phyloP scores from a whole-genome alignment of 2,888 invertebrate species.

The Sarcophaga caerulescens region DNA sequence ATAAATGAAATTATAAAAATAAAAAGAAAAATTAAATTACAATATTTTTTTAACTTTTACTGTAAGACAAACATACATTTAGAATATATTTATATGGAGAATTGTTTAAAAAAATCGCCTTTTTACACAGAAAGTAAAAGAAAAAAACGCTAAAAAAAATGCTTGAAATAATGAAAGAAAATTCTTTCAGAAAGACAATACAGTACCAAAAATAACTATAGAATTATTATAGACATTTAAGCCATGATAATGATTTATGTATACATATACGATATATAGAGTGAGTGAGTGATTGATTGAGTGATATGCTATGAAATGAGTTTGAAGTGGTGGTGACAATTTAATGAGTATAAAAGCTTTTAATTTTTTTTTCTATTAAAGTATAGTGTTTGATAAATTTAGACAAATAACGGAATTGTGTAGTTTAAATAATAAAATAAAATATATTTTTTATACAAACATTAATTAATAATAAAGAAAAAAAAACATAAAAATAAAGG shows the following conservation, averaged over 20 bases:
- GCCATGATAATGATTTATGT: conserved; percentile 44
- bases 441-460: neutral
- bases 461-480: neutral
- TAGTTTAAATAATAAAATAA: neutral
- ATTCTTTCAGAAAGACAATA: conserved; percentile 35
- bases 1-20: too few relatives aligned
- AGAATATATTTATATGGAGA: neutral
- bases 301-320: neutral
- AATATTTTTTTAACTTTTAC: neutral
- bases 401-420: neutral
- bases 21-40: too few relatives aligned
- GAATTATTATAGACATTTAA: conserved; percentile 41
- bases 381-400: neutral
- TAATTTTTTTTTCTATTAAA: neutral
- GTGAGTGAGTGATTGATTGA: neutral
- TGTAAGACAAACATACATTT: neutral
- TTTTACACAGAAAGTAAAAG: conserved; percentile 30
- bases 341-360: too few relatives aligned
- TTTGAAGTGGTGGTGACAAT: neutral
- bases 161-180: conserved; percentile 38
- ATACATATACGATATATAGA: conserved; percentile 14
- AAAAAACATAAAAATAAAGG: neutral
- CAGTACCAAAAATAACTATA: conserved; percentile 9
- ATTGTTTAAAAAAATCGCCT: neutral
- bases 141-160: conserved; percentile 38